Conservation (phyloP, 2,888 invertebrate genomes). For the Lasioglossum zephyrum region DNA sequence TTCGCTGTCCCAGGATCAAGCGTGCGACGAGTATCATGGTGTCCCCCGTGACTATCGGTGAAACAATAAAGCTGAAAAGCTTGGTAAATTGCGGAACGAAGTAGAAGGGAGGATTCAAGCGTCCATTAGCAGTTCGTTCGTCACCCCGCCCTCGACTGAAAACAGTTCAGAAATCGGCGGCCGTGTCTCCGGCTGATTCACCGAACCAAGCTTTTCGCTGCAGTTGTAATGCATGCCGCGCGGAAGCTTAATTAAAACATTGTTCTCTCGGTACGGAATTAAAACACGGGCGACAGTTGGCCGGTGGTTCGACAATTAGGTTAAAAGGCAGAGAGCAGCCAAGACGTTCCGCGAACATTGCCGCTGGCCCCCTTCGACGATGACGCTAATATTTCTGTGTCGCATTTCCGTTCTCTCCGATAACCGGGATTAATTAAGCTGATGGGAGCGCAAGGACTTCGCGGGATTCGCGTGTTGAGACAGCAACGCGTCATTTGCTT, state of each 20-base stretch:
- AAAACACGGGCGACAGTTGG: constrained; percentile 23
- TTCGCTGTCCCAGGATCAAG: not conserved
- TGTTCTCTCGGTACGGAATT: not conserved
- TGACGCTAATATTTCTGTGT: constrained; percentile 38
- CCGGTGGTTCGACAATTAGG: constrained; percentile 42
- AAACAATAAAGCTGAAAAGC: constrained; percentile 20
- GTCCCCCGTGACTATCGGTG: not conserved
- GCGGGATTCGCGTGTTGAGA: constrained; percentile 31
- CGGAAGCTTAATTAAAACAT: constrained; percentile 7
- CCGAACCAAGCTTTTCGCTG: not conserved
- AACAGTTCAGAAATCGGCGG: not conserved
- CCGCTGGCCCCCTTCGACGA: not conserved
- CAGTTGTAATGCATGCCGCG: too few species aligned
- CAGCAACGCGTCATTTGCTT: constrained; percentile 27
- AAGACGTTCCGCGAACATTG: constrained; percentile 30
- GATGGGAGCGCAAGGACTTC: constrained; percentile 58
- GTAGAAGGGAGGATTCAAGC: constrained; percentile 3
- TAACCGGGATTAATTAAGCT: constrained; percentile 54
- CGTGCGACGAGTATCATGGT: constrained; percentile 3
- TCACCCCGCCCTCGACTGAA: not conserved
- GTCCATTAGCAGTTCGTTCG: constrained; percentile 16
- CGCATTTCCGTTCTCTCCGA: constrained; percentile 22
- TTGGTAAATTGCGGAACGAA: not conserved
- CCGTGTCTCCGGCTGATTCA: not conserved
- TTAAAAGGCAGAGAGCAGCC: constrained; percentile 46